Base-by-base conservation (phyloP, 2,888 invertebrate genomes). In the Caenorhabditis sp. region DNA sequence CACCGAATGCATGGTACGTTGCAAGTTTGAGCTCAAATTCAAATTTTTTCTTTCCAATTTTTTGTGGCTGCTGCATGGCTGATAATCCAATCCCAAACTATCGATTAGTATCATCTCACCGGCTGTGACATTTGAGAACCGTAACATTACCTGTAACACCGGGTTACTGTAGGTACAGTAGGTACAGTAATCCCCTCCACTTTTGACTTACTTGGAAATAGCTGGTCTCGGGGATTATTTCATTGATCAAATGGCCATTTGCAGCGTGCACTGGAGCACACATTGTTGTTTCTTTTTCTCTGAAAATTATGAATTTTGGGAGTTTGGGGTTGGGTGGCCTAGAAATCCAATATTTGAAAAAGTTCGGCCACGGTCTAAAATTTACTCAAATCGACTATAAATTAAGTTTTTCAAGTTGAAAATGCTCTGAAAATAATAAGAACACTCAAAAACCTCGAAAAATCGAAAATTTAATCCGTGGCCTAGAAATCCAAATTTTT, bases 51-150 rank as follows among this genome's bases (percentile, higher is more conserved):
- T 32, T 6, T 32, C 18, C 20, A 32, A 37, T 18, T 58, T 56
- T 20, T 72, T 65, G 8, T 67, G 67, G 28, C n/a, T n/a, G n/a
- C n/a, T n/a, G n/a, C 85, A 86, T 11, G 82, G 72, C 28, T 64
- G 56, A 71, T 76, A 87, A 13, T 60, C 51, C 3, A 80, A 26
- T 1, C 68, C 55, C 61, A 87, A 32, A 51, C 86, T 83, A 53
- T 85, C 85, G 24, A 87, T 44, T 20, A 87, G 70, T 9, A 86
- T 69, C 60, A 83, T 83, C 50, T 86, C 86, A 6, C 83, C 86
- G 26, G 70, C 74, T 1, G 85, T 80, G 11, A 87, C 72, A 62
- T 87, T 87, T 1, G 84, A 80, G 67, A 87, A 87, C n/a, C 84
- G 80, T n/a, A 87, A 61, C 22, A 74, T 70, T 15, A 87, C 67